These are phyloP conservation scores for Desmodus rotundus DNA, from an alignment of 2,113 vertebrate genomes.

Conservation along the genomic window DNA sequence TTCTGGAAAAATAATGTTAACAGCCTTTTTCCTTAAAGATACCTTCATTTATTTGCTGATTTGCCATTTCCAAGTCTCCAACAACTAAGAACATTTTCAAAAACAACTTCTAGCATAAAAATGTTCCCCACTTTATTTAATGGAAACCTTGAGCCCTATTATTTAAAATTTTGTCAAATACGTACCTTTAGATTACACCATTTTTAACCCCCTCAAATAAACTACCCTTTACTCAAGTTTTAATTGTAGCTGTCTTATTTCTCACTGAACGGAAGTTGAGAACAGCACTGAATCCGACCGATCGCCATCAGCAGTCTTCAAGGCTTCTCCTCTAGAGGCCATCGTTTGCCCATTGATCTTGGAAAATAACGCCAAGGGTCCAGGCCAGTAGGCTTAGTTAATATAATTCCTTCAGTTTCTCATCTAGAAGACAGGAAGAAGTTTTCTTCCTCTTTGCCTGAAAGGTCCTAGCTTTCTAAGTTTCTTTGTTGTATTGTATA, in stretches of 20 bases:
- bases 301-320: neutral
- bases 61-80: constrained; percentile 55
- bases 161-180: constrained; percentile 13
- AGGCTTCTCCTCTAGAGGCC: neutral
- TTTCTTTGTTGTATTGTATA: neutral
- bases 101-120: constrained; percentile 59
- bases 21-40: constrained; percentile 68
- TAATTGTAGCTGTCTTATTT: neutral
- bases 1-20: constrained; percentile 72
- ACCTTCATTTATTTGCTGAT: constrained; percentile 68
- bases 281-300: neutral
- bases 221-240: neutral
- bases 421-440: neutral
- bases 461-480: neutral
- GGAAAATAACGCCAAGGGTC: neutral
- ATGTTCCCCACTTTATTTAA: neutral
- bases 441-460: neutral
- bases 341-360: neutral
- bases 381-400: neutral
- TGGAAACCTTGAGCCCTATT: neutral
- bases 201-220: constrained; percentile 1
- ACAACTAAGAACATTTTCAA: constrained; percentile 58
- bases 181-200: neutral
- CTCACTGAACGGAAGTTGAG: neutral
- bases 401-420: neutral